Percentiles rank a stretch among this genome's conserved stretches.
phyloP scores from a whole-genome alignment of 2,888 invertebrate species.

The Halictus quadricinctus region DNA sequence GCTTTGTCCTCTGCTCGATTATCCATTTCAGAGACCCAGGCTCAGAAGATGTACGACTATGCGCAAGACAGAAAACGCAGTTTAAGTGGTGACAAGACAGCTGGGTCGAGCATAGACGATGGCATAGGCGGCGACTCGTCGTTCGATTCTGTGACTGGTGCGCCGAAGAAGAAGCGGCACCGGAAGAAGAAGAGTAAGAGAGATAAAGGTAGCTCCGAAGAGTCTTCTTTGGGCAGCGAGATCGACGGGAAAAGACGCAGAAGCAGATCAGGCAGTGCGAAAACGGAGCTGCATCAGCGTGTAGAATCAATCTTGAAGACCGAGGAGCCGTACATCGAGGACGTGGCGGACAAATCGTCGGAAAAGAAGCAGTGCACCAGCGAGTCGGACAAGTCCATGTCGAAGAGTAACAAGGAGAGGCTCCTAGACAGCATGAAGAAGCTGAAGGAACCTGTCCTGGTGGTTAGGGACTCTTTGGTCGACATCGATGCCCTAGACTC shows the following conservation, averaged over 20 bases:
- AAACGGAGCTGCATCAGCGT: slow-evolving; percentile 45
- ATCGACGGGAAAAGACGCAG: slow-evolving; percentile 33
- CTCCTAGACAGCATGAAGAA: slow-evolving; percentile 69
- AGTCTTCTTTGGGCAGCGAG: slow-evolving; percentile 64
- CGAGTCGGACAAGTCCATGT: slow-evolving; percentile 66
- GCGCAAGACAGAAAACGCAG: slow-evolving; percentile 64
- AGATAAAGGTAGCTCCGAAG: slow-evolving; percentile 73
- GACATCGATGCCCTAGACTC: slow-evolving; percentile 66
- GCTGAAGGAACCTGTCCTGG: slow-evolving; percentile 71
- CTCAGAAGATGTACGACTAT: slow-evolving; percentile 47
- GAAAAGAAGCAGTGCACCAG: slow-evolving; percentile 59
- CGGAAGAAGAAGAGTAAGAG: slow-evolving; percentile 70
- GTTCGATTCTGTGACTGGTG: slow-evolving; percentile 73
- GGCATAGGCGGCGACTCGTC: slow-evolving; percentile 83
- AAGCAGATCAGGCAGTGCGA: slow-evolving; percentile 37
- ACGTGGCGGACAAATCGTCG: slow-evolving; percentile 45
- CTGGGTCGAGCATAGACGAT: slow-evolving; percentile 79
- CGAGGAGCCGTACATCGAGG: slow-evolving; percentile 55
- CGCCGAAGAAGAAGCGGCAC: slow-evolving; percentile 79
- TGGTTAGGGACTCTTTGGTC: slow-evolving; percentile 73
- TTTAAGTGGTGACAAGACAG: slow-evolving; percentile 61
- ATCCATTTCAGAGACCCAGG: slow-evolving; percentile 62
- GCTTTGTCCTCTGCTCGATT: slow-evolving; percentile 73
- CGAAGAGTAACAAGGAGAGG: slow-evolving; percentile 71
- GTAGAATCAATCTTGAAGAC: slow-evolving; percentile 54